phyloP scores from a whole-genome alignment of 2,797 vertebrate species.

The Sternarchorhynchus goeldii region DNA sequence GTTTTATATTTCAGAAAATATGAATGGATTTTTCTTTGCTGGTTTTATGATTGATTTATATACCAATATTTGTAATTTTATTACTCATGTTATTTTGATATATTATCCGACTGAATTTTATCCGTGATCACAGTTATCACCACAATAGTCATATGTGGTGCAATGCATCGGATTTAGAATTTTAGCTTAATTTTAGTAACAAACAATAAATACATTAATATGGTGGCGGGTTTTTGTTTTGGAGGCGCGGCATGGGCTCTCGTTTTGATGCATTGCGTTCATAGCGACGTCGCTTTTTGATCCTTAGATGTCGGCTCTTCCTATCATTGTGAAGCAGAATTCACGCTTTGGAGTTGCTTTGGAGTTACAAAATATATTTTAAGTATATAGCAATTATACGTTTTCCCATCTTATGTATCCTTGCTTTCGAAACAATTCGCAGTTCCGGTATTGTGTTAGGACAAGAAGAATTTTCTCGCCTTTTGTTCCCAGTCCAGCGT shows the following conservation, averaged over 20 bases:
- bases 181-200: neutral
- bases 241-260: too few species aligned
- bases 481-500: conserved; percentile 31
- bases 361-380: neutral
- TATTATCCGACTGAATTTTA: neutral
- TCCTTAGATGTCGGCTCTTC: too few species aligned
- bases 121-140: neutral
- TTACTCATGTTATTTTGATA: neutral
- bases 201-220: too few species aligned
- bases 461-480: conserved; percentile 21
- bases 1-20: conserved; percentile 17
- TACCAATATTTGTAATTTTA: conserved; percentile 1
- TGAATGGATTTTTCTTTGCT: conserved; percentile 14
- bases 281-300: too few species aligned
- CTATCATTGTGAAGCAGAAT: too few species aligned
- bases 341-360: too few species aligned
- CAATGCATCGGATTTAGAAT: neutral
- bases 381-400: neutral
- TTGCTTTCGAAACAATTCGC: conserved; percentile 28
- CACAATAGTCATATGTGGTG: neutral
- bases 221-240: too few species aligned
- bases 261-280: too few species aligned
- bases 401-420: conserved; percentile 3
- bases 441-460: conserved; percentile 18
- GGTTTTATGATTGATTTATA: conserved; percentile 6